Percentiles rank a stretch among this genome's conserved stretches.
These are phyloP conservation scores for Neria commutata DNA, from an alignment of 2,888 invertebrate species.

Conservation along the genomic window DNA sequence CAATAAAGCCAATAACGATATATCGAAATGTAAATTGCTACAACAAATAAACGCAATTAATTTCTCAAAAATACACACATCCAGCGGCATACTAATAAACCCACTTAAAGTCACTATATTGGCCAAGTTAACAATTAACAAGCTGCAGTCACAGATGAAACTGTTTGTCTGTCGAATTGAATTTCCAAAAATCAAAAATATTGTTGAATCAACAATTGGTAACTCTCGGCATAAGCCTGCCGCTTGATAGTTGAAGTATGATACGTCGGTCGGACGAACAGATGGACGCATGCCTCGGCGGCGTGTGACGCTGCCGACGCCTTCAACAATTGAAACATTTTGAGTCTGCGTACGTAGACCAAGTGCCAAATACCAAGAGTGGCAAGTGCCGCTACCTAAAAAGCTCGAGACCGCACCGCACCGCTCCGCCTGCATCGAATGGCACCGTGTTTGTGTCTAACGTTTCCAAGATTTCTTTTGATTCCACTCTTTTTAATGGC, in stretches of 20 bases:
- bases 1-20: neutral
- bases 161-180: neutral
- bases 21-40: constrained; percentile 13
- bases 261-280: too few relatives aligned
- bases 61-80: neutral
- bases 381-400: too few relatives aligned
- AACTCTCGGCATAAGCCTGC: neutral
- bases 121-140: constrained; percentile 7
- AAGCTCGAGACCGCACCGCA: too few relatives aligned
- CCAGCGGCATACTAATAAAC: neutral
- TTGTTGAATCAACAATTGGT: constrained; percentile 9
- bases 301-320: constrained; percentile 4
- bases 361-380: too few relatives aligned
- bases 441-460: neutral
- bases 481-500: constrained; percentile 54
- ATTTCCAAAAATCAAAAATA: neutral
- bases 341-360: neutral
- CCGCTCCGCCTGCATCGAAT: too few relatives aligned
- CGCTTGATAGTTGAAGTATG: too few relatives aligned
- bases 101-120: neutral
- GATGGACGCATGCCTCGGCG: neutral
- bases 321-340: constrained; percentile 20
- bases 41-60: constrained; percentile 8
- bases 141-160: neutral
- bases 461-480: constrained; percentile 43